phyloP scores from a whole-genome alignment of 2,888 invertebrate genomes.

The Chydorus sphaericus region DNA sequence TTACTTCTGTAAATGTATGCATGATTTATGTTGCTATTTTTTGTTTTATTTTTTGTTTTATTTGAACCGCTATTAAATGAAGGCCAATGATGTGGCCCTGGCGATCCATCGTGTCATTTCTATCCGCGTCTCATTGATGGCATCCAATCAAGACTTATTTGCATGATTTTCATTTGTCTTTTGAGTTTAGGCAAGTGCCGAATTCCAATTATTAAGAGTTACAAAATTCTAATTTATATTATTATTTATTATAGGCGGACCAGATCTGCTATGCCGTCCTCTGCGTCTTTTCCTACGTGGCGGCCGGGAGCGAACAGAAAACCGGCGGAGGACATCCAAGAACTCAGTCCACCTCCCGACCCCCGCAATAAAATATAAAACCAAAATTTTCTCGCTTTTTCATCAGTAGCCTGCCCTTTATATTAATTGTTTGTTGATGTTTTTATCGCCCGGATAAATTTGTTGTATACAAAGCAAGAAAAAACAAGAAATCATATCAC shows the following conservation, averaged over 20 bases:
- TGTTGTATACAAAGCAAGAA: too few species aligned
- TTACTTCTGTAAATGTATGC: constrained; percentile 20
- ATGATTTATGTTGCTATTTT: constrained; percentile 15
- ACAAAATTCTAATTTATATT: constrained; percentile 1
- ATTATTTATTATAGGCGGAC: constrained; percentile 55
- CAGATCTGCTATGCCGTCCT: constrained; percentile 98
- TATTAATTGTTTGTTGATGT: neutral
- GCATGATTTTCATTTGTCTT: neutral
- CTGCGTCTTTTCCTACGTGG: constrained; percentile 97
- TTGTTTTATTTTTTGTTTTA: constrained; percentile 6
- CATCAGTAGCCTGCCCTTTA: neutral
- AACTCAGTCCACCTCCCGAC: neutral
- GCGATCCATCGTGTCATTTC: constrained; percentile 66
- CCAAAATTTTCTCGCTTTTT: neutral
- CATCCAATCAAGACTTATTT: neutral
- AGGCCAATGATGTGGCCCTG: constrained; percentile 60
- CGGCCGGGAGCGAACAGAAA: constrained; percentile 49
- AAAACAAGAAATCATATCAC: neutral
- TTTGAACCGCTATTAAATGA: constrained; percentile 23
- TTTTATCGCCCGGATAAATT: too few species aligned
- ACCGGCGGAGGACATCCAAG: too few species aligned
- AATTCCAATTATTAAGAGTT: neutral
- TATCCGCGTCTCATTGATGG: constrained; percentile 42
- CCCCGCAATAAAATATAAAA: neutral
- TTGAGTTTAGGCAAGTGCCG: constrained; percentile 5